phyloP scores from a whole-genome alignment of 2,797 vertebrate species.

The Neosilurus hyrtlii region DNA sequence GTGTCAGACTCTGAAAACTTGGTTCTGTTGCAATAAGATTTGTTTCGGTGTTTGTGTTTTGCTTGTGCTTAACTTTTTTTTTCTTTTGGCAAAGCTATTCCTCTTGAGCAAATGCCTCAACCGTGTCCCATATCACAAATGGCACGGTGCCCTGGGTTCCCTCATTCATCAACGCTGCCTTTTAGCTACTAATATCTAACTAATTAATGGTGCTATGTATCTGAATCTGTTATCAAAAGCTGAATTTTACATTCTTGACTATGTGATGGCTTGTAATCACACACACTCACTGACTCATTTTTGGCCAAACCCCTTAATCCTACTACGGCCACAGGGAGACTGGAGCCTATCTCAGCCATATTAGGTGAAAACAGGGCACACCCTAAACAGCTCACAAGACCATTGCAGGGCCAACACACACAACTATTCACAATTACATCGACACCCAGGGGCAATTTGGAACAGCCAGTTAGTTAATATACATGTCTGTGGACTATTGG shows the following conservation, averaged over 20 bases:
- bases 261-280: background rate
- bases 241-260: background rate
- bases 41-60: background rate
- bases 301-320: too few species aligned
- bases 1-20: background rate
- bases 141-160: constrained; percentile 48
- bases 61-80: background rate
- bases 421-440: too few species aligned
- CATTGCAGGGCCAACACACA: too few species aligned
- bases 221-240: background rate
- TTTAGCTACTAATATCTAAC: constrained; percentile 48
- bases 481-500: too few species aligned
- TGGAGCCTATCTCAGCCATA: too few species aligned
- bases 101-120: background rate
- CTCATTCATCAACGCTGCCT: constrained; percentile 31
- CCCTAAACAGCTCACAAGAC: too few species aligned
- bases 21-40: background rate
- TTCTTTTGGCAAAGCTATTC: background rate
- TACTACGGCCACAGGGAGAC: too few species aligned
- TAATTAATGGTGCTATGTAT: constrained; percentile 9
- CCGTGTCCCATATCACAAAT: constrained; percentile 36
- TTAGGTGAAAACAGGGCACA: too few species aligned
- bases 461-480: too few species aligned
- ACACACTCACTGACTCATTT: too few species aligned
- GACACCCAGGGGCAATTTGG: too few species aligned